Conservation (phyloP, 2,113 vertebrate genomes). For the Diadophis punctatus region DNA sequence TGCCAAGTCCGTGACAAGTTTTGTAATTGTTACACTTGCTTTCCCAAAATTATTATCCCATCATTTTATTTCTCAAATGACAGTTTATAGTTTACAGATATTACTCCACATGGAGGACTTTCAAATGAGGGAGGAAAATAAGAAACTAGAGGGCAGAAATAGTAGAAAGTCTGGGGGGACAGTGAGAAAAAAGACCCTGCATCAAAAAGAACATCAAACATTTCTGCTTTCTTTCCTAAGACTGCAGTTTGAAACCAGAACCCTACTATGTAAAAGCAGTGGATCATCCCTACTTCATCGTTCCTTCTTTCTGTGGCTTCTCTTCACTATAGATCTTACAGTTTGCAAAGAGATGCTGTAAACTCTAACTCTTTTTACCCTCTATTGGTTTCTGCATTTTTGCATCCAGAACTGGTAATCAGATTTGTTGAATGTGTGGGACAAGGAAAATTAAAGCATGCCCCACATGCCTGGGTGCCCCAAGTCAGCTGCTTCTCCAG, state of each 20-base stretch:
- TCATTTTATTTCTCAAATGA: not conserved
- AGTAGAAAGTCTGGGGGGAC: not conserved
- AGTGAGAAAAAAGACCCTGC: not conserved
- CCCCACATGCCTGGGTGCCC: not conserved
- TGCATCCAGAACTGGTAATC: not conserved
- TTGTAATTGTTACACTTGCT: not conserved
- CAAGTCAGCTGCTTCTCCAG: not conserved
- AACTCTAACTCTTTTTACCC: not conserved
- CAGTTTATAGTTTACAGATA: not conserved
- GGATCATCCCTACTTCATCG: not conserved
- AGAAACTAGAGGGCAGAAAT: not conserved
- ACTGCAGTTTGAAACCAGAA: not conserved
- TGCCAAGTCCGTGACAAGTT: not conserved
- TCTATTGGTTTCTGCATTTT: not conserved
- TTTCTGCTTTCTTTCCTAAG: not conserved
- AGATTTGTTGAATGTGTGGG: not conserved
- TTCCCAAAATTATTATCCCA: not conserved
- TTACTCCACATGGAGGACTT: not conserved
- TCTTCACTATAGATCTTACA: not conserved
- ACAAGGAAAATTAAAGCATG: not conserved
- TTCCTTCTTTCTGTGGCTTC: not conserved
- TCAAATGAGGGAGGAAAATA: not conserved
- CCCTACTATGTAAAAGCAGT: not conserved
- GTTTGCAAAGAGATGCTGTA: not conserved
- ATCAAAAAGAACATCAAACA: not conserved